Percentiles rank a stretch among this genome's conserved stretches.
Evolutionary conservation across 2,888 invertebrate species (phyloP).

Genomic region (Synergus laeviventris): DNA sequence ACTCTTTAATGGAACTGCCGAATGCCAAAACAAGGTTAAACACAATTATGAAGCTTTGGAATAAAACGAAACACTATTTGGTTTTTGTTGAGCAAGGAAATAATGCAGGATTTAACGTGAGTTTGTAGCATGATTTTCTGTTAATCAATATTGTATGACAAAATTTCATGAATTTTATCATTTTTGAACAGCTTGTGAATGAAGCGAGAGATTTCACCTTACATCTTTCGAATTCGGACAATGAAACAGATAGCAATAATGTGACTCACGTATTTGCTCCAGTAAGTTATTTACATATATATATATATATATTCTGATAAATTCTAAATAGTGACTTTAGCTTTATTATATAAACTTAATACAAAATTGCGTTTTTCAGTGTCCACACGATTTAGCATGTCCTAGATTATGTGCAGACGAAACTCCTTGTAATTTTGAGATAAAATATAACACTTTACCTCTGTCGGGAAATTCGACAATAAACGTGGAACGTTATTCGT

Average conservation of each 20-base stretch:
- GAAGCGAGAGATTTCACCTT: constrained; percentile 91
- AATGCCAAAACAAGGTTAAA: constrained; percentile 82
- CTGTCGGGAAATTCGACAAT: constrained; percentile 73
- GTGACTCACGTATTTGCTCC: constrained; percentile 86
- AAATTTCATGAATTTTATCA: constrained; percentile 37
- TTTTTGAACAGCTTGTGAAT: constrained; percentile 79
- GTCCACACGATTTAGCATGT: constrained; percentile 89
- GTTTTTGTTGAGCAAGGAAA: constrained; percentile 91
- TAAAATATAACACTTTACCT: constrained; percentile 80
- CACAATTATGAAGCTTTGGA: constrained; percentile 88
- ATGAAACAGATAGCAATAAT: constrained; percentile 59
- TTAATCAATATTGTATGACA: constrained; percentile 2
- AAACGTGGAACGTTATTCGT: constrained; percentile 83
- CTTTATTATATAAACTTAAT: constrained; percentile 38
- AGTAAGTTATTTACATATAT: constrained; percentile 77
- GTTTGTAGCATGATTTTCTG: constrained; percentile 40
- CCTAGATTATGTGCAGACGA: constrained; percentile 82
- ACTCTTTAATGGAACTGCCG: constrained; percentile 88
- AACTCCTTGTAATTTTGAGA: constrained; percentile 88
- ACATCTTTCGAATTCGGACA: constrained; percentile 74
- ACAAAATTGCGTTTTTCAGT: constrained; percentile 77
- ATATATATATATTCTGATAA: background rate
- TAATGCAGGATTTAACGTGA: constrained; percentile 86
- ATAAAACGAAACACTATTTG: constrained; percentile 88
- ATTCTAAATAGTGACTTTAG: no score